A percentile compares a stretch with the other conserved stretches of the same genome.
phyloP scores from a whole-genome alignment of 2,797 vertebrate species.

The Tiaroga cobitis region DNA sequence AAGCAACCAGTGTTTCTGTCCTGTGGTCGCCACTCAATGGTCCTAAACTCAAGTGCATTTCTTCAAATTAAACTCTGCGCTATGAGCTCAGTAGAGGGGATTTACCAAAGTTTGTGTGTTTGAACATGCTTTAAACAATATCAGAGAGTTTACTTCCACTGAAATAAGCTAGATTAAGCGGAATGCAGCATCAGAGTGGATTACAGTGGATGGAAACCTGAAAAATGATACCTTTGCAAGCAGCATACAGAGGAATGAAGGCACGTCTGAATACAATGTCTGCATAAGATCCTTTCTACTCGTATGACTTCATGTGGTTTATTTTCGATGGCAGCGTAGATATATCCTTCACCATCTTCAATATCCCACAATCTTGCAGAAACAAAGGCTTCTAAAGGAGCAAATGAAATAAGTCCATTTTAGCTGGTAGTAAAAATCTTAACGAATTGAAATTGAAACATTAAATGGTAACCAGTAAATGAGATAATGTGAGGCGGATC shows the following conservation, averaged over 20 bases:
- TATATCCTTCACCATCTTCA: not conserved
- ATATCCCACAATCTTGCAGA: not conserved
- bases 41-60: not conserved
- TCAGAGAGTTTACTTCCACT: not conserved
- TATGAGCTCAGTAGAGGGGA: conserved; percentile 3
- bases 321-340: not conserved
- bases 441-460: too few relatives aligned
- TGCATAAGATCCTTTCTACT: not conserved
- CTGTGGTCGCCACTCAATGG: not conserved
- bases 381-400: not conserved
- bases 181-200: not conserved
- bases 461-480: too few relatives aligned
- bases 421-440: not conserved
- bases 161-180: not conserved
- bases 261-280: not conserved
- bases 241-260: not conserved
- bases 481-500: not conserved
- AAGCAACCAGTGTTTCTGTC: conserved; percentile 18
- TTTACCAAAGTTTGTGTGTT: conserved; percentile 14
- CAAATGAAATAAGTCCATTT: not conserved
- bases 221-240: not conserved
- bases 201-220: conserved; percentile 5
- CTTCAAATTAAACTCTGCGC: conserved; percentile 4
- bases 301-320: not conserved
- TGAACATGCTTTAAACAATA: not conserved